Conservation (phyloP, 2,113 vertebrate genomes). For the Andinoacara biseriatus region DNA sequence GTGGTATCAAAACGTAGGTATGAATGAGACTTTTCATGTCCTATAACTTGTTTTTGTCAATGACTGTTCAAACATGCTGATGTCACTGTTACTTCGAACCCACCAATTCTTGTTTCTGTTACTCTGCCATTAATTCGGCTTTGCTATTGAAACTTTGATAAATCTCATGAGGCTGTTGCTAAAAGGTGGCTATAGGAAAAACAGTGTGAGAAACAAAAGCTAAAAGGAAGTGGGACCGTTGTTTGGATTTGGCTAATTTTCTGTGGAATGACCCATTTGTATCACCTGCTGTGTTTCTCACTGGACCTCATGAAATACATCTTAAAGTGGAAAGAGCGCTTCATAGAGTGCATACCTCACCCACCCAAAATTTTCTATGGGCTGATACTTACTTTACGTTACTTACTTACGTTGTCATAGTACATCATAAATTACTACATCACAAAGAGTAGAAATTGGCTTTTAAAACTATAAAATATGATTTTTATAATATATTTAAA, state of each 20-base stretch:
- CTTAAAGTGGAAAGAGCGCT: not conserved
- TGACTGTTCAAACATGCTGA: not conserved
- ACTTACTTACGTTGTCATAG: too few species aligned
- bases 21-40: not conserved
- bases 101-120: not conserved
- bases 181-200: not conserved
- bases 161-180: not conserved
- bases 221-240: not conserved
- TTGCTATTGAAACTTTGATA: not conserved
- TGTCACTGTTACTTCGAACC: not conserved
- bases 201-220: not conserved
- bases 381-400: too few species aligned
- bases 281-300: not conserved
- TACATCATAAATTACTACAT: too few species aligned
- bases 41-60: not conserved
- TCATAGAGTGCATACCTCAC: too few species aligned
- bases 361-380: too few species aligned
- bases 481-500: too few species aligned
- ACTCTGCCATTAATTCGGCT: not conserved
- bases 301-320: not conserved
- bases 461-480: too few species aligned
- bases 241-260: not conserved
- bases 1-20: not conserved
- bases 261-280: not conserved
- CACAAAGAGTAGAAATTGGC: too few species aligned